Conservation (phyloP, 2,797 vertebrate species). For the Petrocephalus sullivani region DNA sequence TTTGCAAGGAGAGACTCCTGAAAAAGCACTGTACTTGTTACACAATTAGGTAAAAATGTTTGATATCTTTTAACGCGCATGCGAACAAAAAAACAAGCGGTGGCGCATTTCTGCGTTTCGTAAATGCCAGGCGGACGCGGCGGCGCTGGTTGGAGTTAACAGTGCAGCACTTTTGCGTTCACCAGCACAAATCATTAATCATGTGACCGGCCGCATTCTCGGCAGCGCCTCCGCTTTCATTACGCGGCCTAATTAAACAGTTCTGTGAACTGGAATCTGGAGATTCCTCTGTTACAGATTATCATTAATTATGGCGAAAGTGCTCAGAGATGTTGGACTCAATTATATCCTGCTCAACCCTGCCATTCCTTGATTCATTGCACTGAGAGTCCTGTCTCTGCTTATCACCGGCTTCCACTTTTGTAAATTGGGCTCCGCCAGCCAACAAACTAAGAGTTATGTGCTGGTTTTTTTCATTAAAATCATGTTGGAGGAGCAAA, state of each 20-base stretch:
- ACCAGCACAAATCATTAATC: conserved; percentile 99
- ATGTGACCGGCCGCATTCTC: conserved; percentile 99
- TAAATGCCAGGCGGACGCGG: conserved; percentile 87
- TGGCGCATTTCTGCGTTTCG: conserved; percentile 80
- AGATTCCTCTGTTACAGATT: conserved; percentile 99
- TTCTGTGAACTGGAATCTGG: conserved; percentile 99
- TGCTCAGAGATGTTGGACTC: conserved; percentile 99
- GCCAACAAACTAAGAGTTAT: conserved; percentile 99
- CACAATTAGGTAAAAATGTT: conserved; percentile 51
- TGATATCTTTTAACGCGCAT: conserved; percentile 62
- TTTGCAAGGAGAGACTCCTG: conserved; percentile 45
- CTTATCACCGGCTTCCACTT: conserved; percentile 99
- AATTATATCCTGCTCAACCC: conserved; percentile 99
- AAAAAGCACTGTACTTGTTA: conserved; percentile 56
- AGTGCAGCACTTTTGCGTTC: conserved; percentile 99
- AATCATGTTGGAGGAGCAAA: conserved; percentile 96
- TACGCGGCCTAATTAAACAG: conserved; percentile 99
- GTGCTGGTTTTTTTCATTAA: conserved; percentile 97
- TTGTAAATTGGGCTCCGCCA: conserved; percentile 99
- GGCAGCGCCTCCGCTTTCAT: conserved; percentile 99
- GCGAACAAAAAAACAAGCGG: conserved; percentile 39
- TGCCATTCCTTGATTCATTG: conserved; percentile 99
- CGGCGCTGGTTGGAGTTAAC: conserved; percentile 93
- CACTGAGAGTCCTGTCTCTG: conserved; percentile 86
- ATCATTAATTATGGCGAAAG: conserved; percentile 99